phyloP scores from a whole-genome alignment of 2,888 invertebrate genomes.

The Pammene aurita region DNA sequence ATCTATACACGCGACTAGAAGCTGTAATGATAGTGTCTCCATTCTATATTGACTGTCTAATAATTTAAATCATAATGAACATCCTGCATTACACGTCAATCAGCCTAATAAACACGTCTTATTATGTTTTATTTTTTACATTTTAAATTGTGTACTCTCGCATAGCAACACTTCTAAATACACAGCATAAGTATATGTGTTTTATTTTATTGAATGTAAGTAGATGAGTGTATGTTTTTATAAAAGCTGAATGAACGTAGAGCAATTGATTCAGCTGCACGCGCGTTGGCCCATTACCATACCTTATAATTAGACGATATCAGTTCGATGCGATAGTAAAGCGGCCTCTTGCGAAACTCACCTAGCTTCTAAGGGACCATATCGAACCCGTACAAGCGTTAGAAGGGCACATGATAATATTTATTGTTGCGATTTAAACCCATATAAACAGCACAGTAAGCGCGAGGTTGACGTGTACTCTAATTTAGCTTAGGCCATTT shows the following conservation, averaged over 20 bases:
- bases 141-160: constrained; percentile 21
- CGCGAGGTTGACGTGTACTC: constrained; percentile 49
- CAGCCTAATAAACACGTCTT: constrained; percentile 24
- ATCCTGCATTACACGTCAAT: constrained; percentile 39
- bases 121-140: constrained; percentile 16
- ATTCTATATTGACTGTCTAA: constrained; percentile 33
- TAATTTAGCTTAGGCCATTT: constrained; percentile 52
- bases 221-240: constrained; percentile 31
- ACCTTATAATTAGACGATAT: constrained; percentile 81
- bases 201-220: constrained; percentile 19
- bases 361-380: constrained; percentile 73
- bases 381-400: constrained; percentile 52
- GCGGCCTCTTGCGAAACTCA: constrained; percentile 77
- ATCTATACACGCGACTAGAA: constrained; percentile 56
- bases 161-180: constrained; percentile 12
- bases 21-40: constrained; percentile 59
- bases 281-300: constrained; percentile 62
- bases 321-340: constrained; percentile 78
- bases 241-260: constrained; percentile 51
- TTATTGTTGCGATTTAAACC: constrained; percentile 42
- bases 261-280: constrained; percentile 57
- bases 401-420: constrained; percentile 45
- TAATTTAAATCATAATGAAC: constrained; percentile 37
- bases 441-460: constrained; percentile 41
- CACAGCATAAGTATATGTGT: constrained; percentile 6